Conservation (phyloP, 2,113 vertebrate genomes). For the Poeciliopsis turrubarensis region DNA sequence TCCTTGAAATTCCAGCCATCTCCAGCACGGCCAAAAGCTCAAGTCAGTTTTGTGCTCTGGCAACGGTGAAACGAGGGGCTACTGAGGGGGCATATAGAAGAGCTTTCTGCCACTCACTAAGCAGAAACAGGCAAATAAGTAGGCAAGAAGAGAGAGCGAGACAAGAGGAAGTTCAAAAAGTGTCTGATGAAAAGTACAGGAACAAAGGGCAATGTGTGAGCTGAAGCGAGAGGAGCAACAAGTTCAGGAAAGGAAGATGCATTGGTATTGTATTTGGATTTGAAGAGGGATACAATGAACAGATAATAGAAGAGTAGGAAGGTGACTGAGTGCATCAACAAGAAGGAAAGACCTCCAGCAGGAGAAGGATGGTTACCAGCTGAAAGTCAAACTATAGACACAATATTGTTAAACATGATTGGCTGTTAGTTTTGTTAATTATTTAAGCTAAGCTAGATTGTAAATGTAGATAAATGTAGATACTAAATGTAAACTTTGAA, state of each 20-base stretch:
- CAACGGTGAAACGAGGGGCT: slow-evolving; percentile 73
- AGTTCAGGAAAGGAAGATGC: slow-evolving; percentile 6
- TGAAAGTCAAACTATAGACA: slow-evolving; percentile 2
- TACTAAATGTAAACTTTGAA: neutral
- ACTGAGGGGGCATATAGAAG: slow-evolving; percentile 76
- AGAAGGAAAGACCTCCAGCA: neutral
- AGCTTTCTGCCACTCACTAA: slow-evolving; percentile 65
- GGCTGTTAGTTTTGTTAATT: neutral
- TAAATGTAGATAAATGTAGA: too few relatives aligned
- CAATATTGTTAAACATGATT: neutral
- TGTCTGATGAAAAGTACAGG: slow-evolving; percentile 30
- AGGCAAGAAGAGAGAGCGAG: slow-evolving; percentile 35
- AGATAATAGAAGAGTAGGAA: slow-evolving; percentile 42
- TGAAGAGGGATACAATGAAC: slow-evolving; percentile 34
- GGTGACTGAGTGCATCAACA: slow-evolving; percentile 45
- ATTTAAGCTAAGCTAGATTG: neutral
- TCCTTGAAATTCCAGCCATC: slow-evolving; percentile 80
- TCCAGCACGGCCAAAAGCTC: slow-evolving; percentile 74
- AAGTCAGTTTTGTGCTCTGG: slow-evolving; percentile 76
- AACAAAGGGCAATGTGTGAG: slow-evolving; percentile 29
- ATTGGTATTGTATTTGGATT: slow-evolving; percentile 20
- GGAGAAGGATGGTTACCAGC: neutral
- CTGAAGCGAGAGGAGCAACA: slow-evolving; percentile 11
- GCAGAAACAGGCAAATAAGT: slow-evolving; percentile 49
- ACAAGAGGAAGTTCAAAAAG: slow-evolving; percentile 48